These are phyloP conservation scores for Netelia fuscicornis DNA, from an alignment of 2,888 invertebrate species.

Conservation along the genomic window DNA sequence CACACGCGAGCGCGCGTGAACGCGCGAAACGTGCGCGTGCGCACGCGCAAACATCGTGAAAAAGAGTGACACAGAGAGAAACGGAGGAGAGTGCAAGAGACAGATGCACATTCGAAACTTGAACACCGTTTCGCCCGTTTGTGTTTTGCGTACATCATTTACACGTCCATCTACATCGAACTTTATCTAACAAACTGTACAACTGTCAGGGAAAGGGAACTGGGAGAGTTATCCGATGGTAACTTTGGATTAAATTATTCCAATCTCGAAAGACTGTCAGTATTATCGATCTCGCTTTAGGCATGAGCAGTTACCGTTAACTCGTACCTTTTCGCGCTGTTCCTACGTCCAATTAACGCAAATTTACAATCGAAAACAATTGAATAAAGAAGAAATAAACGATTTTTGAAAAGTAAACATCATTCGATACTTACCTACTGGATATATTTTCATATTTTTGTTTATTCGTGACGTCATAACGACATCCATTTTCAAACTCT, in stretches of 20 bases:
- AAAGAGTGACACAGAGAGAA: neutral
- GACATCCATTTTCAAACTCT: no score
- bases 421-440: no score
- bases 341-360: neutral
- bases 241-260: constrained; percentile 59
- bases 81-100: constrained; percentile 14
- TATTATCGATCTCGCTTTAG: constrained; percentile 44
- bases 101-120: constrained; percentile 30
- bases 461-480: no score
- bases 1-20: neutral
- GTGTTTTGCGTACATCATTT: constrained; percentile 42
- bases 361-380: neutral
- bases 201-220: constrained; percentile 10
- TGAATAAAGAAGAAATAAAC: neutral
- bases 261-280: constrained; percentile 16
- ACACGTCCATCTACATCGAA: constrained; percentile 34
- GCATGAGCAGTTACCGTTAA: constrained; percentile 15
- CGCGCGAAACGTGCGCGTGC: neutral
- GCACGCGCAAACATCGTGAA: neutral
- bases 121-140: constrained; percentile 12
- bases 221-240: constrained; percentile 27
- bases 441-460: no score
- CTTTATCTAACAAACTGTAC: constrained; percentile 47
- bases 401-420: neutral
- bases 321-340: constrained; percentile 30